These are phyloP conservation scores for Ophiodon elongatus DNA, from an alignment of 2,113 vertebrate species.

Conservation along the genomic window DNA sequence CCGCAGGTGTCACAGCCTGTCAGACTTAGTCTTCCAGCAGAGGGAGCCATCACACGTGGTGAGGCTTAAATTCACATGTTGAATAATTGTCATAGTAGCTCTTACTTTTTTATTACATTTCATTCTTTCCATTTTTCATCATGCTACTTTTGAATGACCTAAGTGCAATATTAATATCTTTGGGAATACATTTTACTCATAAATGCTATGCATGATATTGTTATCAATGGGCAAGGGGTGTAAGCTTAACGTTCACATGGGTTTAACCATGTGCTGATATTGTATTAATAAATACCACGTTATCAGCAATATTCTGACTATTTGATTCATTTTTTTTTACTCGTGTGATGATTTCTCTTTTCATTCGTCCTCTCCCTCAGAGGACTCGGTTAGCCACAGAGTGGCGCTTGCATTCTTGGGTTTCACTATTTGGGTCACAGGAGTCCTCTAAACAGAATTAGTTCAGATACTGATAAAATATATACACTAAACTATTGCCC, in stretches of 20 bases:
- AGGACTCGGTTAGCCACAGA: not conserved
- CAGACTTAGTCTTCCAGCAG: slow-evolving; percentile 35
- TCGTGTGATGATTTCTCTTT: not conserved
- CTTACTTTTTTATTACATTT: not conserved
- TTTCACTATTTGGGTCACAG: not conserved
- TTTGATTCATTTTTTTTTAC: not conserved
- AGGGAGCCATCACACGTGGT: slow-evolving; percentile 30
- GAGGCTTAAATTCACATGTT: not conserved
- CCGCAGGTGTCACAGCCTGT: not conserved
- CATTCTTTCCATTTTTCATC: not conserved
- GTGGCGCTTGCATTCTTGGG: not conserved
- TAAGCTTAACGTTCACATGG: not conserved
- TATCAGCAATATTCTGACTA: not conserved
- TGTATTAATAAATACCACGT: not conserved
- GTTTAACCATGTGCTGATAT: not conserved
- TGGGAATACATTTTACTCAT: not conserved
- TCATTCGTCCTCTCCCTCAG: not conserved
- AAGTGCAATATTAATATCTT: not conserved
- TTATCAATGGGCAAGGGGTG: not conserved
- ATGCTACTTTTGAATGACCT: not conserved
- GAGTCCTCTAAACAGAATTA: not conserved
- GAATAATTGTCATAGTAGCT: not conserved
- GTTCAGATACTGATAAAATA: not conserved
- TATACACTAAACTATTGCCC: not conserved
- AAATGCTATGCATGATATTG: not conserved